These are phyloP conservation scores for Hippocampus guttulatus DNA, from an alignment of 2,113 vertebrate species.

Conservation along the genomic window DNA sequence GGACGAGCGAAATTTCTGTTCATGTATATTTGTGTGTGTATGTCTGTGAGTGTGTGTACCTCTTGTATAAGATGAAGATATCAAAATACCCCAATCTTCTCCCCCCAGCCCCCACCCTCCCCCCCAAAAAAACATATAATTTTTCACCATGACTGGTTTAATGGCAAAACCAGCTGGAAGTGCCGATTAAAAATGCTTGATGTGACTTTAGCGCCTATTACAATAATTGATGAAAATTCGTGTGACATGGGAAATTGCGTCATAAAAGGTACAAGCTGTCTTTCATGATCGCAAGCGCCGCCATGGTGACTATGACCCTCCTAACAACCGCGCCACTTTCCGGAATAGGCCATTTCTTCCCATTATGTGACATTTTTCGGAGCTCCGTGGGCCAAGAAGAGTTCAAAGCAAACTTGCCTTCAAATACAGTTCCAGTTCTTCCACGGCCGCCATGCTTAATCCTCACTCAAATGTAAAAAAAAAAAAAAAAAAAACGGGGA, in stretches of 20 bases:
- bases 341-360: conserved; percentile 42
- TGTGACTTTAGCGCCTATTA: not conserved
- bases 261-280: conserved; percentile 26
- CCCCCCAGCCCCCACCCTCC: not conserved
- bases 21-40: conserved; percentile 14
- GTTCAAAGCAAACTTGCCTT: conserved; percentile 57
- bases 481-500: conserved; percentile 4
- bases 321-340: conserved; percentile 32
- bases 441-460: conserved; percentile 39
- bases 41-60: not conserved
- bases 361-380: conserved; percentile 39
- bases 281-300: conserved; percentile 32
- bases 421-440: conserved; percentile 38
- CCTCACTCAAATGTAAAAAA: conserved; percentile 23
- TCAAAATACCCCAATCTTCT: not conserved
- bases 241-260: conserved; percentile 17
- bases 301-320: conserved; percentile 20
- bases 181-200: not conserved
- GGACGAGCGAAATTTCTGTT: conserved; percentile 6
- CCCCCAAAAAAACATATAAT: not conserved
- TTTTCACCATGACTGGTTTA: not conserved
- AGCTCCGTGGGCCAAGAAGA: conserved; percentile 30
- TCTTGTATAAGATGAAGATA: too few relatives aligned
- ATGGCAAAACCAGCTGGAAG: not conserved
- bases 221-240: not conserved